Conservation (phyloP, 2,113 vertebrate species). For the Siniperca chuatsi region DNA sequence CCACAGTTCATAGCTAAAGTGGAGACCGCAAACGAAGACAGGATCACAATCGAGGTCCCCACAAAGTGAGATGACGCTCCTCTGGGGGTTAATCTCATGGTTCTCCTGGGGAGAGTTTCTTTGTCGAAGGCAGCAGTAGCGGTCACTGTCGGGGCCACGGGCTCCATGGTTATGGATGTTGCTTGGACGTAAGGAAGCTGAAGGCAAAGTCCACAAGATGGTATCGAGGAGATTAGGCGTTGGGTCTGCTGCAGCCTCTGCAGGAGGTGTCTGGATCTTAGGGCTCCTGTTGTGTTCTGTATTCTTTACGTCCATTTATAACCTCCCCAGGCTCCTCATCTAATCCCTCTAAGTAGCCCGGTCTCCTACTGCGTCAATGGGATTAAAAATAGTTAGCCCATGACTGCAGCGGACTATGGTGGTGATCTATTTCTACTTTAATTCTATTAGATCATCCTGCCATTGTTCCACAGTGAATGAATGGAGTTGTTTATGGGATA, state of each 20-base stretch:
- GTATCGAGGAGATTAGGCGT: background rate
- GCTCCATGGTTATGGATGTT: constrained; percentile 63
- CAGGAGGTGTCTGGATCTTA: constrained; percentile 13
- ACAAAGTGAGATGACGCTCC: constrained; percentile 84
- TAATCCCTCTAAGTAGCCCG: constrained; percentile 55
- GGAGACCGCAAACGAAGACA: constrained; percentile 79
- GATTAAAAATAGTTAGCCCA: constrained; percentile 59
- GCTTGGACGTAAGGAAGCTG: background rate
- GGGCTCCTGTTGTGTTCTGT: constrained; percentile 29
- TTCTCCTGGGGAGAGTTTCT: constrained; percentile 56
- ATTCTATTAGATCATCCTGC: constrained; percentile 57
- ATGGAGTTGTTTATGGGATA: constrained; percentile 13
- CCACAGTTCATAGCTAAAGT: constrained; percentile 84
- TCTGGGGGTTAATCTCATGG: constrained; percentile 50
- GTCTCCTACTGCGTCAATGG: constrained; percentile 72
- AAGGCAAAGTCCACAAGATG: background rate
- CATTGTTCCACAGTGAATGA: background rate
- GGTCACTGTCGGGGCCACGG: constrained; percentile 39
- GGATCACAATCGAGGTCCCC: constrained; percentile 80
- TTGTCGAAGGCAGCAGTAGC: constrained; percentile 36
- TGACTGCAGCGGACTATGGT: constrained; percentile 30
- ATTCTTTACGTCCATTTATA: constrained; percentile 64
- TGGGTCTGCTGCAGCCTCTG: background rate
- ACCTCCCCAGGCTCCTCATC: constrained; percentile 33
- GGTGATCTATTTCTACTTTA: constrained; percentile 58